Evolutionary conservation across 1,140 invertebrate species (phyloP), one percentile per base, ranked within the genome.

Genomic region (Ceratina calcarata): DNA sequence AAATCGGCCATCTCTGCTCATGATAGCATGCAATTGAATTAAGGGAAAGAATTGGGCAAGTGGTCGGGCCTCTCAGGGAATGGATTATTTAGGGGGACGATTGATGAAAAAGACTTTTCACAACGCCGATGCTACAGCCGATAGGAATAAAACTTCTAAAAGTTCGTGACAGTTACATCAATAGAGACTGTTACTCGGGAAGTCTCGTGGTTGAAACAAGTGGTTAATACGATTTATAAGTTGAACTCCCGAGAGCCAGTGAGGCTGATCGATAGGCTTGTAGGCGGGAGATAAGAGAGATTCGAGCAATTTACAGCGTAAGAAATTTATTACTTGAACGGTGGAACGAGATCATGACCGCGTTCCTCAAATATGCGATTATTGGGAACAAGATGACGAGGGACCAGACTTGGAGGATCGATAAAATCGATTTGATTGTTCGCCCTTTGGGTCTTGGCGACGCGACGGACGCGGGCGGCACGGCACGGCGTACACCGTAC

Each of bases 261-360:
- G 66, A 18, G 57, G 66, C 71, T 80, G 82, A 85, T 85, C 83
- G 78, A 81, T 85, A 83, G 45, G 64, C 75, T 85, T 51, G 60
- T 58, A 71, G 60, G 64, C 22, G 51, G 22, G 72, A 84, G 72
- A 68, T 67, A 53, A 70, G 45, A 69, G 76, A 37, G 68, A 77
- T 84, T 60, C 51, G 20, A 62, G 64, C 37, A 67, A 27, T 57
- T 75, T 57, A 37, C 49, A 13, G 27, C 15, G 27, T 20, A 57
- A 15, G 49, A 4, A 12, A 18, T 24, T 16, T 16, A 22, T 57
- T 55, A 69, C 32, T 32, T n/a, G 67, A 55, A 12, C 49, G 15
- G 20, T n/a, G 4, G 67, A 32, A 37, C 53, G 16, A 16, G 12
- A 57, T 65, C 45, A 37, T 37, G 62, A 65, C 45, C 18, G 45